phyloP scores from a whole-genome alignment of 2,113 vertebrate genomes.

The Salminus brasiliensis region DNA sequence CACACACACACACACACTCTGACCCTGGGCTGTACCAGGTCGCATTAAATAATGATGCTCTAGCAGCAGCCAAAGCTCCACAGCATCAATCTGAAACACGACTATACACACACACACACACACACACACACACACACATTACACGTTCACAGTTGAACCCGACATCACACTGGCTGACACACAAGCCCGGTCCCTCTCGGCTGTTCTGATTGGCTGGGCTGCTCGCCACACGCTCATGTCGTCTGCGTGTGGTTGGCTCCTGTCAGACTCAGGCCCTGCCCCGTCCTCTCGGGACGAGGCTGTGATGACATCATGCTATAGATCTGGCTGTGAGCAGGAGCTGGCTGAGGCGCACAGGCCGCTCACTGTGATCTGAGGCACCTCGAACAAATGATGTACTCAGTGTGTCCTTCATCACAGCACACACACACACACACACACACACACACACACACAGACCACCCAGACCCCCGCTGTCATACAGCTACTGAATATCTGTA shows the following conservation, averaged over 20 bases:
- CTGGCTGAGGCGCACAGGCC: neutral
- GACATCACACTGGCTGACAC: neutral
- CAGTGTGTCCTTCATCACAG: neutral
- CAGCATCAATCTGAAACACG: neutral
- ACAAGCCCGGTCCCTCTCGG: neutral
- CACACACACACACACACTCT: neutral
- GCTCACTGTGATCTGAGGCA: neutral
- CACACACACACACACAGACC: too few relatives aligned
- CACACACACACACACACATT: neutral
- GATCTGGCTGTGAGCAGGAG: neutral
- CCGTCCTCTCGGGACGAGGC: neutral
- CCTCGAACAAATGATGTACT: neutral
- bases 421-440: neutral
- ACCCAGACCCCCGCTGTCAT: too few relatives aligned
- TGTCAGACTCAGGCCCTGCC: neutral
- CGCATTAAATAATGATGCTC: neutral
- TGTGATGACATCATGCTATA: neutral
- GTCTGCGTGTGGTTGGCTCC: neutral
- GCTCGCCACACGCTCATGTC: neutral
- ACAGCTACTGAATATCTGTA: too few relatives aligned
- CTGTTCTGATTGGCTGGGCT: slow-evolving; percentile 19
- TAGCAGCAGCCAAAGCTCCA: neutral
- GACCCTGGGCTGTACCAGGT: neutral
- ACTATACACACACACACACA: neutral
- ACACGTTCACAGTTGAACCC: neutral